Evolutionary conservation across 1,140 invertebrate species (phyloP), one percentile per base, ranked within the genome.

Genomic region (Drosophila repletoides): DNA sequence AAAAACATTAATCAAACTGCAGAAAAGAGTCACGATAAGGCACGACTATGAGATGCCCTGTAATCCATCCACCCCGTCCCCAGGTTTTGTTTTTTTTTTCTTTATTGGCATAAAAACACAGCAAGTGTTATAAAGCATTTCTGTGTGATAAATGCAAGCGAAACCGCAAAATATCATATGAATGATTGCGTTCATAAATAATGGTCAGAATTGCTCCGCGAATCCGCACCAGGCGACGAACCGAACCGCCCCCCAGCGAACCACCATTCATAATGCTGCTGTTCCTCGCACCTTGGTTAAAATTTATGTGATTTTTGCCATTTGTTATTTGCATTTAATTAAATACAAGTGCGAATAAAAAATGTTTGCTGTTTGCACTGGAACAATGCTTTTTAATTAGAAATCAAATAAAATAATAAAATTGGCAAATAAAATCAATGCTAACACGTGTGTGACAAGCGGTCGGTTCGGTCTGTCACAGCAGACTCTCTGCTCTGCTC

Each of bases 291-390:
- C 63, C 63, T 66, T 66, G 22, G 12, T 5, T 31, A 14, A 72
- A 73, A 84, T 77, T 81, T 66, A 81, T 81, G 77, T 51, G 69
- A 56, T 45, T 76, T 84, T 53, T 34, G 56, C 56, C 55, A 84
- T 83, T 83, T 83, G 79, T 83, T 83, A 68, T 84, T 84, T 86
- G 80, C 80, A 79, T 84, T 84, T 84, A 84, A 84, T 84, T 84
- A 84, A 84, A 83, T 48, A 21, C 72, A 69, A 73, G 77, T 66
- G 48, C 21, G 38, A 56, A 43, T 48, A 67, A 51, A 46, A 56
- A 53, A 49, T 12, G 28, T 15, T 12, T 63, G 41, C 6, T 38
- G 15, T 14, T 29, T 31, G 10, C 26, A 31, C 10, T 26, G 7
- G 40, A 10, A 67, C 40, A 59, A 74, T 68, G 79, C 19, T 56